phyloP scores from a whole-genome alignment of 2,113 vertebrate genomes.

The Mormyrus lacerda region DNA sequence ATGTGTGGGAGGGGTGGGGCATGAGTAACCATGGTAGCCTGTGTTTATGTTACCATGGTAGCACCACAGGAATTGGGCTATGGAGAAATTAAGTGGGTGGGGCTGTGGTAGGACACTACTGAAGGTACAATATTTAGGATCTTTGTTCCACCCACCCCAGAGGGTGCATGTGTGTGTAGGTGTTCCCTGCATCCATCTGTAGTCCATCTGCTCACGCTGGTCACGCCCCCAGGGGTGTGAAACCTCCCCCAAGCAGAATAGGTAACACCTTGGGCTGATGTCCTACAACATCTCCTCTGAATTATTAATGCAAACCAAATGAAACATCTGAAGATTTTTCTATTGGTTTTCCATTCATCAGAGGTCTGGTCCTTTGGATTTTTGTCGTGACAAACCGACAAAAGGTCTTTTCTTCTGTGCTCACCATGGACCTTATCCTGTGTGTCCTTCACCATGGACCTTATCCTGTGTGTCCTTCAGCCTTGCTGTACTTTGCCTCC shows the following conservation, averaged over 20 bases:
- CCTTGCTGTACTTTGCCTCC: not conserved
- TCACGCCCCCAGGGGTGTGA: no score
- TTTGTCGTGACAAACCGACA: not conserved
- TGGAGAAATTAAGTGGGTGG: not conserved
- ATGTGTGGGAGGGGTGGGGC: not conserved
- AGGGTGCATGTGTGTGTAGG: not conserved
- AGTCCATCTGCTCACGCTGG: no score
- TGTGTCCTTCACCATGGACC: not conserved
- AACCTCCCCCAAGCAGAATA: not conserved
- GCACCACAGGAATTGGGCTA: not conserved
- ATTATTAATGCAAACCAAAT: not conserved
- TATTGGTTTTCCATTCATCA: not conserved
- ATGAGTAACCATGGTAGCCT: not conserved
- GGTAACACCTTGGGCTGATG: not conserved
- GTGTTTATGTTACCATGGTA: not conserved
- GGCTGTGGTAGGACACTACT: not conserved
- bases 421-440: not conserved
- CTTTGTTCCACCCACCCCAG: not conserved
- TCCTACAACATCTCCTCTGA: not conserved
- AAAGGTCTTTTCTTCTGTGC: not conserved
- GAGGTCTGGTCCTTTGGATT: not conserved
- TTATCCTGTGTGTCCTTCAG: not conserved
- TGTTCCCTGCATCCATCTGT: not conserved
- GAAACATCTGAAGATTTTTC: not conserved
- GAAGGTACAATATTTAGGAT: not conserved